Conservation (phyloP, 2,797 vertebrate species). For the Remorina albescens region DNA sequence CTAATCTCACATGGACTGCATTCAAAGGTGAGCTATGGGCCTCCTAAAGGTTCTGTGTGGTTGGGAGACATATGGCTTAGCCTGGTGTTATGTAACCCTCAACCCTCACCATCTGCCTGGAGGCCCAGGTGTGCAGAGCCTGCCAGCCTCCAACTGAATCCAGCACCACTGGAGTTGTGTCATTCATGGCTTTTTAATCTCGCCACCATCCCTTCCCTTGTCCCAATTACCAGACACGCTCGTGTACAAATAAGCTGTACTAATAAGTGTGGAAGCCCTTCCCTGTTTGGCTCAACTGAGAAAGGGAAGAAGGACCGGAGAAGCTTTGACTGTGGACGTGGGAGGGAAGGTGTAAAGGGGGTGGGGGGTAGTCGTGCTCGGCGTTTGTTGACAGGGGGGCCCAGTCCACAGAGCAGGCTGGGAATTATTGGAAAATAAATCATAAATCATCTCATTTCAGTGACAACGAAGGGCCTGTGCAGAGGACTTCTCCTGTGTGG, state of each 20-base stretch:
- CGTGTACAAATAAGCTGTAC: slow-evolving; percentile 69
- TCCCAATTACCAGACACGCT: slow-evolving; percentile 74
- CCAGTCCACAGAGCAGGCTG: slow-evolving; percentile 74
- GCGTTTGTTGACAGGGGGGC: slow-evolving; percentile 76
- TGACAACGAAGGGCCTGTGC: slow-evolving; percentile 78
- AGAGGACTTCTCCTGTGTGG: slow-evolving; percentile 77
- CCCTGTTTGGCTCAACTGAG: slow-evolving; percentile 52
- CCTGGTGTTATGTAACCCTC: slow-evolving; percentile 84
- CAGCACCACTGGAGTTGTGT: slow-evolving; percentile 80
- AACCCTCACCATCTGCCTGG: slow-evolving; percentile 86
- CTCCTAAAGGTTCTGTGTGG: slow-evolving; percentile 83
- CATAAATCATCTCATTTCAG: slow-evolving; percentile 83
- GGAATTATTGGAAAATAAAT: slow-evolving; percentile 86
- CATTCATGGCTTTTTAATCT: slow-evolving; percentile 81
- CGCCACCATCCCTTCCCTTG: slow-evolving; percentile 66
- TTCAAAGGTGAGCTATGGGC: slow-evolving; percentile 67
- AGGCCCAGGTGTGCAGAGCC: slow-evolving; percentile 83
- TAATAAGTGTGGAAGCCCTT: slow-evolving; percentile 55
- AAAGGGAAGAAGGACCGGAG: slow-evolving; percentile 23
- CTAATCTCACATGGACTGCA: slow-evolving; percentile 71
- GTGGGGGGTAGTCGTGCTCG: slow-evolving; percentile 50
- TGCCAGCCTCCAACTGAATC: slow-evolving; percentile 79
- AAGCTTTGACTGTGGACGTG: slow-evolving; percentile 36
- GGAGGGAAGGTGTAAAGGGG: slow-evolving; percentile 55
- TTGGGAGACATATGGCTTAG: slow-evolving; percentile 85